Percentiles rank a stretch among this genome's conserved stretches.
phyloP scores from a whole-genome alignment of 2,797 vertebrate genomes.

The Antrozous pallidus region DNA sequence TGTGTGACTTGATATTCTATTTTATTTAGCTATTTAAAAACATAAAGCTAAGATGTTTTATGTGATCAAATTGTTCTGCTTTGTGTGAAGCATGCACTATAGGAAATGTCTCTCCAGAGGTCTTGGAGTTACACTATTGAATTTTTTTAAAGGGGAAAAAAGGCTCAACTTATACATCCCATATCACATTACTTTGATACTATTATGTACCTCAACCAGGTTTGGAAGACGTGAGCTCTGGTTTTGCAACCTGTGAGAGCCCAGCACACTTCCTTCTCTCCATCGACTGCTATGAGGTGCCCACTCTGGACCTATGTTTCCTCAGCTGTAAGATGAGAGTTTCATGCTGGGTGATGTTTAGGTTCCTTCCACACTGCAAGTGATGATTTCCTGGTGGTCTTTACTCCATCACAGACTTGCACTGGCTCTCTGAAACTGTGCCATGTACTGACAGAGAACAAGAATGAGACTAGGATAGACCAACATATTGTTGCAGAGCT shows the following conservation, averaged over 20 bases:
- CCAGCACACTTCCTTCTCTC: neutral
- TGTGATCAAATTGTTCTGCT: constrained; percentile 23
- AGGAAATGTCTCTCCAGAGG: neutral
- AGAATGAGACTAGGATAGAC: neutral
- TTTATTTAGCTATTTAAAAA: constrained; percentile 52
- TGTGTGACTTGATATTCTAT: constrained; percentile 35
- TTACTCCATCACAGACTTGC: neutral
- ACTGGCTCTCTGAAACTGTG: neutral
- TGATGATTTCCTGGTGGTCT: neutral
- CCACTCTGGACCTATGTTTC: neutral
- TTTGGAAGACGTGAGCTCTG: neutral
- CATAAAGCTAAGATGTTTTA: constrained; percentile 34
- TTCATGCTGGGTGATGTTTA: neutral
- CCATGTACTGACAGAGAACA: neutral
- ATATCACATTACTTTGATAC: neutral
- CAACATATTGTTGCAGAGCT: neutral
- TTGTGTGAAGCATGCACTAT: neutral
- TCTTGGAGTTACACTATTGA: neutral
- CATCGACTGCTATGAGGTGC: neutral
- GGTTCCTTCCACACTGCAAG: neutral
- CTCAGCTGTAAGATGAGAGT: neutral
- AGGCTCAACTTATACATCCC: neutral
- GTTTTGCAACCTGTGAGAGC: neutral
- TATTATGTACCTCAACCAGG: neutral
- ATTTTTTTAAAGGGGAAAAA: neutral